phyloP scores from a whole-genome alignment of 2,888 invertebrate genomes.

The Tolmerus cingulatus region DNA sequence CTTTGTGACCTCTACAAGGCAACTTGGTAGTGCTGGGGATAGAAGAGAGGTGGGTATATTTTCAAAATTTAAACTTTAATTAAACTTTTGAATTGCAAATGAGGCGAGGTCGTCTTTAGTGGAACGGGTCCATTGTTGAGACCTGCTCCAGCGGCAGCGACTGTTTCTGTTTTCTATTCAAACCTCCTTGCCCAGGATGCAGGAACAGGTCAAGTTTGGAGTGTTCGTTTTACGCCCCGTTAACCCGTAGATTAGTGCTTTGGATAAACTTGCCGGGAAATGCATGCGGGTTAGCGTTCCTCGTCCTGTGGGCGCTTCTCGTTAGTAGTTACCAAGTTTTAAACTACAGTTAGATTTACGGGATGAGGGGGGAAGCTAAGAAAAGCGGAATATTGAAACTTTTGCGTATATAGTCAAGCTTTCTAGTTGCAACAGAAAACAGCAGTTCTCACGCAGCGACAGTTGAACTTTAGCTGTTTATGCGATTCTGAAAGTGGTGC shows the following conservation, averaged over 20 bases:
- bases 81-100: neutral
- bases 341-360: neutral
- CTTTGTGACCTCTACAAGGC: neutral
- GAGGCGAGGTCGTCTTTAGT: neutral
- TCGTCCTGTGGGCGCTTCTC: neutral
- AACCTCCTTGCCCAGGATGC: neutral
- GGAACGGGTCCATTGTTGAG: neutral
- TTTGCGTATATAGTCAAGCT: neutral
- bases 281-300: neutral
- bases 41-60: neutral
- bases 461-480: neutral
- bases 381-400: neutral
- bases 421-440: neutral
- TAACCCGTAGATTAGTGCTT: neutral
- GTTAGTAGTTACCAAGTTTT: neutral
- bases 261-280: neutral
- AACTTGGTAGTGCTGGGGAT: too few relatives aligned
- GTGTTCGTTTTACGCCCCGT: neutral
- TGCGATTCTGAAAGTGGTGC: neutral
- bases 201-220: neutral
- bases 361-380: neutral
- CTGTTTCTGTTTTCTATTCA: neutral
- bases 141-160: neutral
- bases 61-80: neutral
- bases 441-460: neutral